phyloP scores from a whole-genome alignment of 1,140 invertebrate genomes.

The Heliconius congener region DNA sequence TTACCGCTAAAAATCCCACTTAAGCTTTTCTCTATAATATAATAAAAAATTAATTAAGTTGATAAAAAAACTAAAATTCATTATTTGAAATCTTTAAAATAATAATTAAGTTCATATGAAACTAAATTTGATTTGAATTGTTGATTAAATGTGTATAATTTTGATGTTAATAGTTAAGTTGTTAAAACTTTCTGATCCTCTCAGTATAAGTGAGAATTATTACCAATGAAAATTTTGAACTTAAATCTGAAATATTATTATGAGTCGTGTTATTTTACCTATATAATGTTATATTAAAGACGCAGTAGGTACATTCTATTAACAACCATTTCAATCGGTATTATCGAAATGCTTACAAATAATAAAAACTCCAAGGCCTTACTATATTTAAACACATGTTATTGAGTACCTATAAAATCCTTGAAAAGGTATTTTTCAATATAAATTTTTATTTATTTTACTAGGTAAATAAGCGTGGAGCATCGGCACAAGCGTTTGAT shows the following conservation, averaged over 20 bases:
- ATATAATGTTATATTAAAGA: not conserved
- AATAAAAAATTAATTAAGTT: not conserved
- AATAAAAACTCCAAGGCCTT: slow-evolving; percentile 2
- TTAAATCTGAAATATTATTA: not conserved
- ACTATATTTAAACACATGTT: slow-evolving; percentile 17
- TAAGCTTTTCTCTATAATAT: not conserved
- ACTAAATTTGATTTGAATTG: not conserved
- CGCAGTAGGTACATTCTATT: not conserved
- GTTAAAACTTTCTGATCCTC: not conserved
- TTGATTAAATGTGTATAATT: not conserved
- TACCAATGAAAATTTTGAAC: not conserved
- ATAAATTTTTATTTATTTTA: too few species aligned
- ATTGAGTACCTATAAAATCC: not conserved
- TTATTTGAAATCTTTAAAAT: not conserved
- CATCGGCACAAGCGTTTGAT: too few species aligned
- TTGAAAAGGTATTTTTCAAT: not conserved
- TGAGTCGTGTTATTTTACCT: not conserved
- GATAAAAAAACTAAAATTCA: not conserved
- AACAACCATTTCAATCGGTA: not conserved
- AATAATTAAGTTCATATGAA: not conserved
- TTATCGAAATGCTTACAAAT: not conserved
- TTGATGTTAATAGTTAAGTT: not conserved
- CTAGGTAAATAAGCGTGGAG: too few species aligned
- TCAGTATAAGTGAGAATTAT: not conserved
- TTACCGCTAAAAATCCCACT: too few species aligned